Evolutionary conservation across 2,797 vertebrate species (phyloP).

Genomic region (Telmatherina bonti): DNA sequence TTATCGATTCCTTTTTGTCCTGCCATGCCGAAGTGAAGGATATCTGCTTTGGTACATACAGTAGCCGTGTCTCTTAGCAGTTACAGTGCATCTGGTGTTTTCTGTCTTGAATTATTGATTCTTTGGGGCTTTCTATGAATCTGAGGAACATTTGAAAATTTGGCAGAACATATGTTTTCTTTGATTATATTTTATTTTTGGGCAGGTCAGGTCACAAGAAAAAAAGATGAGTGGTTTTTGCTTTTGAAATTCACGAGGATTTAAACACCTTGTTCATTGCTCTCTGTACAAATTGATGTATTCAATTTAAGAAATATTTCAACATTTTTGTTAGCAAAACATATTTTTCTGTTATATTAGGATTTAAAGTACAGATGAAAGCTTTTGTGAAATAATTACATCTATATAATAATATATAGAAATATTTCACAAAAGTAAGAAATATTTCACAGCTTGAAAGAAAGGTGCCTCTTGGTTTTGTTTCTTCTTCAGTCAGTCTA

Average conservation of each 20-base stretch:
- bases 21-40: slow-evolving; percentile 39
- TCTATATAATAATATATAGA: no score
- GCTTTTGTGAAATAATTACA: no score
- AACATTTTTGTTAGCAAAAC: no score
- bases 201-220: background rate
- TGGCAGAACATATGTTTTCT: slow-evolving; percentile 31
- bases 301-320: no score
- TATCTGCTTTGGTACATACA: slow-evolving; percentile 33
- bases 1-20: slow-evolving; percentile 66
- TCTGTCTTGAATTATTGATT: slow-evolving; percentile 69
- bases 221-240: slow-evolving; percentile 5
- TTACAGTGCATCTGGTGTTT: slow-evolving; percentile 40
- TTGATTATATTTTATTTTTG: slow-evolving; percentile 32
- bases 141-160: slow-evolving; percentile 44
- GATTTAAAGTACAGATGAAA: no score
- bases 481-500: background rate
- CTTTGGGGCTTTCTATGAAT: slow-evolving; percentile 37
- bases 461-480: no score
- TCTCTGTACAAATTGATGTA: background rate
- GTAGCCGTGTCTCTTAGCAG: slow-evolving; percentile 27
- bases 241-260: background rate
- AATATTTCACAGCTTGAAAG: no score
- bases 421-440: no score
- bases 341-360: no score
- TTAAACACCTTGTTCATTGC: background rate